These are phyloP conservation scores for Augiades crinisus DNA, from an alignment of 2,888 invertebrate genomes.

Conservation along the genomic window DNA sequence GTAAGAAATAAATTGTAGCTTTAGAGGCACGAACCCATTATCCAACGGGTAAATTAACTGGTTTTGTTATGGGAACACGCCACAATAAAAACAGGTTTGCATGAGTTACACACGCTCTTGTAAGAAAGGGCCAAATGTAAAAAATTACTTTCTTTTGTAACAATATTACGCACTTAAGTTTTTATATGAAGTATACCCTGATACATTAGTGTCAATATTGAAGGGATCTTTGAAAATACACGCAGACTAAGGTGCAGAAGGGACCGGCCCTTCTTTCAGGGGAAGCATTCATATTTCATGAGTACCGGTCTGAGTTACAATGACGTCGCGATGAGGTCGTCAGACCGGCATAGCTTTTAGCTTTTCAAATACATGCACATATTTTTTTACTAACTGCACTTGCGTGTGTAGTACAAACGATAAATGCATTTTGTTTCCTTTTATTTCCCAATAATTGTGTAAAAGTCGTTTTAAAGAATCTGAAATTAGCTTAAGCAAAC, in stretches of 20 bases:
- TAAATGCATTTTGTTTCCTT: no score
- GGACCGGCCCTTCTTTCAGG: slow-evolving; percentile 63
- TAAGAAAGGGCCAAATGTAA: slow-evolving; percentile 45
- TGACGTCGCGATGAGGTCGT: slow-evolving; percentile 73
- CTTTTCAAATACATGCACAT: slow-evolving; percentile 35
- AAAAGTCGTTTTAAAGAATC: no score
- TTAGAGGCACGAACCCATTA: slow-evolving; percentile 31
- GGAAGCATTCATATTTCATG: slow-evolving; percentile 74
- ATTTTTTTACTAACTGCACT: slow-evolving; percentile 7
- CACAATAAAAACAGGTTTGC: slow-evolving; percentile 56
- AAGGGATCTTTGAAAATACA: slow-evolving; percentile 22
- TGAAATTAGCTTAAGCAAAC: no score
- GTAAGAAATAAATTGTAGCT: slow-evolving; percentile 22
- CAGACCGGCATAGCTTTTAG: slow-evolving; percentile 58
- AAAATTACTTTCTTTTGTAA: slow-evolving; percentile 33
- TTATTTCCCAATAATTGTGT: no score
- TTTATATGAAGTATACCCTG: slow-evolving; percentile 28
- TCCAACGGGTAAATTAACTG: slow-evolving; percentile 37
- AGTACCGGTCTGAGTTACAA: slow-evolving; percentile 66
- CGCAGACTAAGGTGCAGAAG: slow-evolving; percentile 29
- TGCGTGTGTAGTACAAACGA: no score
- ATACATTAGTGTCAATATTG: slow-evolving; percentile 37
- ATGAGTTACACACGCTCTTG: slow-evolving; percentile 39
- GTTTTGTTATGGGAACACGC: slow-evolving; percentile 44
- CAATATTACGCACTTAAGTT: slow-evolving; percentile 3